Conservation (phyloP, 2,888 invertebrate species). For the Drosophila acutilabella region DNA sequence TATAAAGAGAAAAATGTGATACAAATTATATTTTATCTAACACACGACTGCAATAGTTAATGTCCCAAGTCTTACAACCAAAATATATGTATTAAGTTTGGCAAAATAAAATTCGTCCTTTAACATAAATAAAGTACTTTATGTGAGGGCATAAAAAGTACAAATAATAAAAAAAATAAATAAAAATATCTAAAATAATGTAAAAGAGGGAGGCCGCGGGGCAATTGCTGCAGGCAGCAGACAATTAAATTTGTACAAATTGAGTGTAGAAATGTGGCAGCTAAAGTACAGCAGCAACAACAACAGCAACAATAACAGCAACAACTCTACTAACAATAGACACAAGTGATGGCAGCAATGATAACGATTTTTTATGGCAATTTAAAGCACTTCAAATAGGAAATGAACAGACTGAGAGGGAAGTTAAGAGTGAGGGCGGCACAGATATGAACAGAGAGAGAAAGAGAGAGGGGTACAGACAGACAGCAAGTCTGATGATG, state of each 20-base stretch:
- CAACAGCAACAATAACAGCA: constrained; percentile 9
- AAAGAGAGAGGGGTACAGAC: neutral
- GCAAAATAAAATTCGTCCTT: neutral
- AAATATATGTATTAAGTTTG: too few species aligned
- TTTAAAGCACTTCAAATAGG: constrained; percentile 74
- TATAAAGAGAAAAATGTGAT: too few species aligned
- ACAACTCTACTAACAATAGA: constrained; percentile 26
- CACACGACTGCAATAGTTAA: too few species aligned
- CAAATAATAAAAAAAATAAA: constrained; percentile 46
- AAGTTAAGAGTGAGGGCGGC: neutral
- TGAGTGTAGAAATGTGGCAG: constrained; percentile 76
- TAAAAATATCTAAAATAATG: constrained; percentile 62
- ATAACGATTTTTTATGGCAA: constrained; percentile 75
- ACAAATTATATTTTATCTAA: too few species aligned
- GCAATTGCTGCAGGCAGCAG: constrained; percentile 57
- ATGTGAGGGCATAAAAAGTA: neutral
- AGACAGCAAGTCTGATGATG: constrained; percentile 52
- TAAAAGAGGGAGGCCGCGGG: constrained; percentile 30
- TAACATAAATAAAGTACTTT: neutral
- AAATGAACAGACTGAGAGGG: constrained; percentile 47
- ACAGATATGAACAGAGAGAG: neutral
- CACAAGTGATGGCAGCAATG: constrained; percentile 61
- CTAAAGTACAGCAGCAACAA: constrained; percentile 43
- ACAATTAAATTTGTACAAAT: constrained; percentile 81
- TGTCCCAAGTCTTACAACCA: too few species aligned